Evolutionary conservation across 2,797 vertebrate species (phyloP).

Genomic region (Glossophaga mutica): DNA sequence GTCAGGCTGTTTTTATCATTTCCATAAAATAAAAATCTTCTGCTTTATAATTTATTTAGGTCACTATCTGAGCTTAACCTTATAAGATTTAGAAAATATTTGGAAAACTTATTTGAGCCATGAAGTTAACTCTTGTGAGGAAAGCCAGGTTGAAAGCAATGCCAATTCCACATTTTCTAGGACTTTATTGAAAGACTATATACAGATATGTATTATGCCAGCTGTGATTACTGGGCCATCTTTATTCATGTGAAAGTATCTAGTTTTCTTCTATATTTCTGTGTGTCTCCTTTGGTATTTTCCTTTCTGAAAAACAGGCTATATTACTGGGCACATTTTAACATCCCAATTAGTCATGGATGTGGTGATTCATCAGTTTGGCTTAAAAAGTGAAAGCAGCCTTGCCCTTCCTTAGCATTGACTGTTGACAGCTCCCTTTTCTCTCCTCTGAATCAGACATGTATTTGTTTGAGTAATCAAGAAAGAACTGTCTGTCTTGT

Average conservation of each 20-base stretch:
- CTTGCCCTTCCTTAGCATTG: conserved; percentile 78
- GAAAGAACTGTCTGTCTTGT: conserved; percentile 86
- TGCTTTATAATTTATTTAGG: conserved; percentile 22
- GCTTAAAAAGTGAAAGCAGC: conserved; percentile 81
- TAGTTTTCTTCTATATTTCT: conserved; percentile 49
- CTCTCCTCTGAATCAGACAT: conserved; percentile 80
- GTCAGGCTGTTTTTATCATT: not conserved
- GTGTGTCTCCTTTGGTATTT: conserved; percentile 51
- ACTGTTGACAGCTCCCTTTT: conserved; percentile 79
- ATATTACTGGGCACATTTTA: conserved; percentile 71
- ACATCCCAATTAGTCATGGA: conserved; percentile 80
- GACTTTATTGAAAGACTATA: not conserved
- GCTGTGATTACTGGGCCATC: not conserved
- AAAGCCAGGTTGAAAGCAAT: not conserved
- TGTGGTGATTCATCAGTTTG: conserved; percentile 81
- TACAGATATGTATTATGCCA: not conserved
- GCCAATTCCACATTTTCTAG: conserved; percentile 1
- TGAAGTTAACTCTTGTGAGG: conserved; percentile 1
- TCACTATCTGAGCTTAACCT: not conserved
- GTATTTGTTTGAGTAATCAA: conserved; percentile 86
- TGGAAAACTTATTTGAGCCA: conserved; percentile 8
- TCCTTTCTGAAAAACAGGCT: conserved; percentile 64
- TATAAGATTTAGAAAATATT: conserved; percentile 34
- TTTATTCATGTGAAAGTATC: not conserved
- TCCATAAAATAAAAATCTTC: not conserved